These are phyloP conservation scores for Conops quadrifasciatus DNA, from an alignment of 2,888 invertebrate genomes.

Conservation along the genomic window DNA sequence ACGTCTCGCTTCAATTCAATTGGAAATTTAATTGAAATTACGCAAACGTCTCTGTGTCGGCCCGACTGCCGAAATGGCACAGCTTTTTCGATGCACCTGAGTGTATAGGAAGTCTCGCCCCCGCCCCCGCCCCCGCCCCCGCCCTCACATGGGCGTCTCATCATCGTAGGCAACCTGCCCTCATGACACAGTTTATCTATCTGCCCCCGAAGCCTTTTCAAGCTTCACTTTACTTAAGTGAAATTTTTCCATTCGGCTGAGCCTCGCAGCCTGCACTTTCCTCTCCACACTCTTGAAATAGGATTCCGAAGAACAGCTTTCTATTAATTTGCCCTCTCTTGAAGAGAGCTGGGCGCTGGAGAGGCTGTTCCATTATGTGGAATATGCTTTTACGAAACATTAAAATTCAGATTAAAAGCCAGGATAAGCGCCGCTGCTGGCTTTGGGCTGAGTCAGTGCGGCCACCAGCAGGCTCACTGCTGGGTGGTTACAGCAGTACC, in stretches of 20 bases:
- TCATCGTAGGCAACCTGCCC: not conserved
- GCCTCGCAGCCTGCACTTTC: not conserved
- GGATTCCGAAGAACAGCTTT: slow-evolving; percentile 19
- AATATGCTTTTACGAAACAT: slow-evolving; percentile 55
- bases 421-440: slow-evolving; percentile 50
- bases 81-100: too few species aligned
- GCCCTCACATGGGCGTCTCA: not conserved
- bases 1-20: slow-evolving; percentile 28
- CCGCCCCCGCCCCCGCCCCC: not conserved
- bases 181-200: slow-evolving; percentile 27
- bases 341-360: slow-evolving; percentile 50
- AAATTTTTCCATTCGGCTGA: slow-evolving; percentile 26
- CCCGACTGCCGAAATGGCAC: slow-evolving; percentile 1
- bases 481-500: too few species aligned
- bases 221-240: slow-evolving; percentile 36
- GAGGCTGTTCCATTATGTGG: slow-evolving; percentile 50
- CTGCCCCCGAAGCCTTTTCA: slow-evolving; percentile 31
- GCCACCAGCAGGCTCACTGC: not conserved
- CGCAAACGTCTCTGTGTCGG: slow-evolving; percentile 16
- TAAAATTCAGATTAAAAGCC: slow-evolving; percentile 54
- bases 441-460: slow-evolving; percentile 6
- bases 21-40: slow-evolving; percentile 49
- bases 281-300: slow-evolving; percentile 6
- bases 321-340: slow-evolving; percentile 33
- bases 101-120: not conserved